Evolutionary conservation across 2,113 vertebrate species (phyloP), one percentile per base, ranked within the genome.

Genomic region (Nothoprocta pentlandii): DNA sequence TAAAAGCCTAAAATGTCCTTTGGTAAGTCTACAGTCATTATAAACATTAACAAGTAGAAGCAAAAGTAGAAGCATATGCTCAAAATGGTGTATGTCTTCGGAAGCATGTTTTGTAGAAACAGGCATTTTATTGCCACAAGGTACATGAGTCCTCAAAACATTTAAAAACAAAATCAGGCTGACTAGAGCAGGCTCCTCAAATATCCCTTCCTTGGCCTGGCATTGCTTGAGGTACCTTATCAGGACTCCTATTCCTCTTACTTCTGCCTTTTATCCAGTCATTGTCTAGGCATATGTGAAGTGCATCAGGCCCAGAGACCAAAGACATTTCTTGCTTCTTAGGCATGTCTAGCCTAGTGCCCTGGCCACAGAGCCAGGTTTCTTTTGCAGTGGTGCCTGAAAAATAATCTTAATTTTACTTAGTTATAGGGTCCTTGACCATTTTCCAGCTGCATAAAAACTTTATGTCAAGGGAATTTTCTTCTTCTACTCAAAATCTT

Each of bases 21-120:
- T 84, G 73, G 16, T 25, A 85, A 84, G 22, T 49, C 56, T 76
- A 53, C 84, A 41, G 70, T 85, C 70, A 58, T 73, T 86, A 58
- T 76, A 59, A 94, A 84, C 64, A 95, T 79, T 34, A 90, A 88
- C 51, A 91, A 88, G 34, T 58, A 83, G 68, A 74, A 90, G 4
- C 12, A 83, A 93, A 91, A 90, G 4, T 9, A 83, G 92, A 91
- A 79, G 64, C 41, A 2, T n/a, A 17, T 77, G 36, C 36, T 71
- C 83, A 92, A 91, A 92, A 89, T 88, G 88, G 34, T 3, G 1
- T 49, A 8, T 70, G 28, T 84, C 69, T n/a, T 46, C 80, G 77
- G 66, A 94, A 73, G 4, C 68, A 79, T 75, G 5, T 1, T 85
- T 93, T 75, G 68, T 66, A 90, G 44, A 62, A 62, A 42, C 54